Conservation (phyloP, 2,113 vertebrate genomes). For the Barnardius zonarius region DNA sequence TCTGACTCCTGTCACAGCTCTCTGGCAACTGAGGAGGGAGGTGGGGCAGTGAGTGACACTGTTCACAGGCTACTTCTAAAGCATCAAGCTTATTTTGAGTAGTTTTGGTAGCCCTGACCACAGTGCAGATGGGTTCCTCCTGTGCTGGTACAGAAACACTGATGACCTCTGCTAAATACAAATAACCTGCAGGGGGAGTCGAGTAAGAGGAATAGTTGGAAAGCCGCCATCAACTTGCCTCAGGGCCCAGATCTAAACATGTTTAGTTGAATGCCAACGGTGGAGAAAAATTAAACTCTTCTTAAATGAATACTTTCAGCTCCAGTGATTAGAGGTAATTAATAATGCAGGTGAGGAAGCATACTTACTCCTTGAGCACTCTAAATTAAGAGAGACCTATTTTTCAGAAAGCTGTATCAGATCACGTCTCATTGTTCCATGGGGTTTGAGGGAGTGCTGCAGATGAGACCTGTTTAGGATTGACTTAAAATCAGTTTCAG, state of each 20-base stretch:
- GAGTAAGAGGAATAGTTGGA: not conserved
- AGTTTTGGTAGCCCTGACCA: not conserved
- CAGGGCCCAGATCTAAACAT: not conserved
- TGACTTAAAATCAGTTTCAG: not conserved
- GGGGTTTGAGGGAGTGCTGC: not conserved
- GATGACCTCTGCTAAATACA: not conserved
- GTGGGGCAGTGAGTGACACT: not conserved
- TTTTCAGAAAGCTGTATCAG: slow-evolving; percentile 11
- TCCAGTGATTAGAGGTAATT: slow-evolving; percentile 48
- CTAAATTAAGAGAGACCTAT: slow-evolving; percentile 55
- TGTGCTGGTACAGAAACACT: not conserved
- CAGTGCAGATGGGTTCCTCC: not conserved
- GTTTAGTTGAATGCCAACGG: not conserved
- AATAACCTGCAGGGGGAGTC: slow-evolving; percentile 6
- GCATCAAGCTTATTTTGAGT: not conserved
- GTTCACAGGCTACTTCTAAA: not conserved
- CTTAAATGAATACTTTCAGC: slow-evolving; percentile 29
- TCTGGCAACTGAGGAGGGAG: not conserved
- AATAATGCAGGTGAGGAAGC: slow-evolving; percentile 27
- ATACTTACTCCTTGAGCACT: not conserved
- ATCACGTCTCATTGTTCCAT: not conserved
- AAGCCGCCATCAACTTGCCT: not conserved
- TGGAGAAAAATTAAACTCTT: slow-evolving; percentile 37
- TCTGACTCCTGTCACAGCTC: not conserved
- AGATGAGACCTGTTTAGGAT: not conserved